phyloP scores from a whole-genome alignment of 1,140 invertebrate genomes.

The Heliconius nattereri region DNA sequence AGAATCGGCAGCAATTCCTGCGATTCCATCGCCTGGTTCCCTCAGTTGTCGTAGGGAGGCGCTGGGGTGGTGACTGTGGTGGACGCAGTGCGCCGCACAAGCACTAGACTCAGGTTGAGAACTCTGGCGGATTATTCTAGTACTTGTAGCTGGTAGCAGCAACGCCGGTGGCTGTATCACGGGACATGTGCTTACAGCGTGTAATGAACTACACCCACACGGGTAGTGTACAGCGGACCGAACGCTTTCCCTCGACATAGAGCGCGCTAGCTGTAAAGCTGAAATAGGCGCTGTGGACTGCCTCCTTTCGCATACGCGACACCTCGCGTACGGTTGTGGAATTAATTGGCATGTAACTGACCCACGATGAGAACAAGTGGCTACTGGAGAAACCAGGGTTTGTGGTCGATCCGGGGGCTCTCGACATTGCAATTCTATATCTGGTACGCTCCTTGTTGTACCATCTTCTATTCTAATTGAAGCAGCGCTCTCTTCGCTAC shows the following conservation, averaged over 20 bases:
- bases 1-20: slow-evolving; percentile 98
- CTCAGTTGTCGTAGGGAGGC: slow-evolving; percentile 91
- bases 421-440: slow-evolving; percentile 92
- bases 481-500: slow-evolving; percentile 89
- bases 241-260: slow-evolving; percentile 87
- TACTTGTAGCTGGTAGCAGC: slow-evolving; percentile 86
- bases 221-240: slow-evolving; percentile 84
- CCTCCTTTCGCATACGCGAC: slow-evolving; percentile 86
- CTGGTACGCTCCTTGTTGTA: slow-evolving; percentile 91
- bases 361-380: slow-evolving; percentile 80
- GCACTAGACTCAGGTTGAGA: slow-evolving; percentile 92
- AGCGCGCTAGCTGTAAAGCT: slow-evolving; percentile 86
- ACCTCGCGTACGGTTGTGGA: slow-evolving; percentile 82
- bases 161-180: slow-evolving; percentile 85
- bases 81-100: slow-evolving; percentile 84
- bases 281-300: slow-evolving; percentile 89
- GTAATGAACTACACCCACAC: slow-evolving; percentile 79
- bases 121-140: slow-evolving; percentile 93
- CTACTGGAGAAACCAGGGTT: slow-evolving; percentile 81
- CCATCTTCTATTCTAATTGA: slow-evolving; percentile 83
- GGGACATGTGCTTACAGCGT: slow-evolving; percentile 84
- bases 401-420: slow-evolving; percentile 77
- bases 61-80: slow-evolving; percentile 84
- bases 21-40: slow-evolving; percentile 92
- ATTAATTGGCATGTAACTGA: slow-evolving; percentile 83